A percentile compares a stretch with the other conserved stretches of the same genome.
Conservation (phyloP, 2,888 invertebrate genomes). For the Drosophila emarginata region DNA sequence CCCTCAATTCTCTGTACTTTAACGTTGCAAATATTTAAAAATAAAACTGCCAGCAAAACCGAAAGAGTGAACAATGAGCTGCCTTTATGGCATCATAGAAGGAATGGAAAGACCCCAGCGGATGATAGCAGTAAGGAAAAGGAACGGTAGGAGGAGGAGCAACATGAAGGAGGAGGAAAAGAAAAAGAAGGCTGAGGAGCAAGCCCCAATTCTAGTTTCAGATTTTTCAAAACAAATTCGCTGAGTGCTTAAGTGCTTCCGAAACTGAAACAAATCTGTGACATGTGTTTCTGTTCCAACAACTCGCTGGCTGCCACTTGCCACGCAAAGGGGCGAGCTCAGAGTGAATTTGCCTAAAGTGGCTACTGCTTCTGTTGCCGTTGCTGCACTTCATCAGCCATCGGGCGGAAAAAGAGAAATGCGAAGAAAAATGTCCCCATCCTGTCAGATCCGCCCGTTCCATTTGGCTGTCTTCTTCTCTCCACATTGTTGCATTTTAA, state of each 20-base stretch:
- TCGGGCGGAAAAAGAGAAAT: conserved; percentile 31
- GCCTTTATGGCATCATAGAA: conserved; percentile 51
- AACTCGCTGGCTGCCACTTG: conserved; percentile 6
- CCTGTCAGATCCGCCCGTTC: not conserved
- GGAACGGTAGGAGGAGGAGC: not conserved
- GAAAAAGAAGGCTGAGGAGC: not conserved
- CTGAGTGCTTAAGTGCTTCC: conserved; percentile 81
- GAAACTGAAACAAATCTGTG: conserved; percentile 82
- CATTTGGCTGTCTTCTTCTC: not conserved
- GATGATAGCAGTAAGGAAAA: not conserved
- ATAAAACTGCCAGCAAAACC: conserved; percentile 61
- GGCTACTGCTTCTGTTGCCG: conserved; percentile 18
- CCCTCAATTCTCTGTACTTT: conserved; percentile 18
- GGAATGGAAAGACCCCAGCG: conserved; percentile 22
- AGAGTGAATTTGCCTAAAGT: conserved; percentile 69
- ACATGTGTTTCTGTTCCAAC: conserved; percentile 78
- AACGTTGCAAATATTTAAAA: conserved; percentile 52
- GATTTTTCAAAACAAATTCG: conserved; percentile 76
- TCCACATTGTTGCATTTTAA: conserved; percentile 66
- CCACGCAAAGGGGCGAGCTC: conserved; percentile 10
- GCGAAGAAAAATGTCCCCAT: conserved; percentile 63
- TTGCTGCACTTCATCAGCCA: conserved; percentile 38
- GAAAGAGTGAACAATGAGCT: conserved; percentile 45
- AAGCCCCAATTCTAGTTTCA: conserved; percentile 39
- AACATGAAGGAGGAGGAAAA: not conserved